Evolutionary conservation across 2,888 invertebrate species (phyloP).

Genomic region (Oscheius onirici): DNA sequence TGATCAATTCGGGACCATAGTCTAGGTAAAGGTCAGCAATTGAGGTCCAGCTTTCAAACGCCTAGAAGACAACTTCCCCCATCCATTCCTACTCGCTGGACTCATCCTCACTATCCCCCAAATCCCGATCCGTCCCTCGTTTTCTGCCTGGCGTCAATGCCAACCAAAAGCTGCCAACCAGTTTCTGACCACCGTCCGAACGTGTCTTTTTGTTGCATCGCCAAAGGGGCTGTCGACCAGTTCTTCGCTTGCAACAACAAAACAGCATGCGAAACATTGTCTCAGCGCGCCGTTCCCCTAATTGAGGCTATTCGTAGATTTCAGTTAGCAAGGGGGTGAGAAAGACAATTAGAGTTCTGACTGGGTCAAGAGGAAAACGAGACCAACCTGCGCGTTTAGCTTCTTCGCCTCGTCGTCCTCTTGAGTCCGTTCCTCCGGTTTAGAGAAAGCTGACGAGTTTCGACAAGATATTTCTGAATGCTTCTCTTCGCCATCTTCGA

Average conservation of each 20-base stretch:
- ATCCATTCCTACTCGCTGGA: too few relatives aligned
- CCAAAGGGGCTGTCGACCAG: constrained; percentile 7
- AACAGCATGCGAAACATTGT: constrained; percentile 23
- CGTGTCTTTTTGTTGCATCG: constrained; percentile 33
- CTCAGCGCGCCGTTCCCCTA: neutral
- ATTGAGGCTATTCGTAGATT: neutral
- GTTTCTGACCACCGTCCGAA: constrained; percentile 34
- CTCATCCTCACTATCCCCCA: neutral
- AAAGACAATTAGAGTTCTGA: neutral
- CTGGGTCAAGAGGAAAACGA: constrained; percentile 14
- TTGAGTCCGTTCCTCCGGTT: constrained; percentile 20
- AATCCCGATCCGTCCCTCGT: constrained; percentile 4
- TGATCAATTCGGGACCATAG: too few relatives aligned
- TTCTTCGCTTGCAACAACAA: constrained; percentile 27
- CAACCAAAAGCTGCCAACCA: constrained; percentile 4
- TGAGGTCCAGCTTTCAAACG: too few relatives aligned
- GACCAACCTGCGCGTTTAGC: constrained; percentile 27
- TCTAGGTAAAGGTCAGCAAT: too few relatives aligned
- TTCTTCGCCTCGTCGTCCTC: constrained; percentile 30
- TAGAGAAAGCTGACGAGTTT: constrained; percentile 23
- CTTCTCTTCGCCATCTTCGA: constrained; percentile 25
- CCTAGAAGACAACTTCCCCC: too few relatives aligned
- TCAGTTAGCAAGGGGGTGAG: neutral
- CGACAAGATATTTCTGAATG: neutral
- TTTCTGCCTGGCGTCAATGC: constrained; percentile 9